Percentiles rank a stretch among this genome's conserved stretches.
Evolutionary conservation across 2,797 vertebrate genomes (phyloP).

Genomic region (Anguilla pacifica): DNA sequence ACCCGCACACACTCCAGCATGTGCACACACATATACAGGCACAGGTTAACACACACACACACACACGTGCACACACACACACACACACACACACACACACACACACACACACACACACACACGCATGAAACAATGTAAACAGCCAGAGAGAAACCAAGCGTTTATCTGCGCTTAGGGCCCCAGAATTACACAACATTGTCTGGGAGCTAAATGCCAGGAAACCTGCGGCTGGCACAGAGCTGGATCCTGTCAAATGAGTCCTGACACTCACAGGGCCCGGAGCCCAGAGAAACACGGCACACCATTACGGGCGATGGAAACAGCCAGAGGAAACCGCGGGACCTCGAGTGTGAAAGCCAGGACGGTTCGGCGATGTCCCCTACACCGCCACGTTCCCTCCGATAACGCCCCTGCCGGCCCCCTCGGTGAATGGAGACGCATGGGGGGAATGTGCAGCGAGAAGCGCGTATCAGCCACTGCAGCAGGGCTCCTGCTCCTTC

Average conservation of each 20-base stretch:
- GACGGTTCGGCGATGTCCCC: neutral
- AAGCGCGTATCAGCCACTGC: neutral
- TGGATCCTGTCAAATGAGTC: neutral
- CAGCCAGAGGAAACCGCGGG: neutral
- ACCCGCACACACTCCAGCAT: too few species aligned
- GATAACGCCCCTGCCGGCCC: neutral
- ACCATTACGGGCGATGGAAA: neutral
- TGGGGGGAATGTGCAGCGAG: neutral
- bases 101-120: neutral
- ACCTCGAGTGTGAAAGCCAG: neutral
- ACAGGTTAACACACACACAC: neutral
- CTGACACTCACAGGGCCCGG: conserved; percentile 2
- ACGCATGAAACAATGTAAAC: neutral
- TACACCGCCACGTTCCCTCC: neutral
- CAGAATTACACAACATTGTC: neutral
- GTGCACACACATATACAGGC: neutral
- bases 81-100: neutral
- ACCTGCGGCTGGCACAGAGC: neutral
- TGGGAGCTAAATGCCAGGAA: conserved; percentile 1
- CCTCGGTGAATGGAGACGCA: neutral
- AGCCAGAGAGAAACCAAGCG: neutral
- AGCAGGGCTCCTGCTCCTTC: neutral
- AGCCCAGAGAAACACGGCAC: neutral
- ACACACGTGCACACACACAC: too few species aligned
- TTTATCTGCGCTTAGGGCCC: neutral